Conservation (phyloP, 1,140 invertebrate genomes). For the Whitmania pigra region DNA sequence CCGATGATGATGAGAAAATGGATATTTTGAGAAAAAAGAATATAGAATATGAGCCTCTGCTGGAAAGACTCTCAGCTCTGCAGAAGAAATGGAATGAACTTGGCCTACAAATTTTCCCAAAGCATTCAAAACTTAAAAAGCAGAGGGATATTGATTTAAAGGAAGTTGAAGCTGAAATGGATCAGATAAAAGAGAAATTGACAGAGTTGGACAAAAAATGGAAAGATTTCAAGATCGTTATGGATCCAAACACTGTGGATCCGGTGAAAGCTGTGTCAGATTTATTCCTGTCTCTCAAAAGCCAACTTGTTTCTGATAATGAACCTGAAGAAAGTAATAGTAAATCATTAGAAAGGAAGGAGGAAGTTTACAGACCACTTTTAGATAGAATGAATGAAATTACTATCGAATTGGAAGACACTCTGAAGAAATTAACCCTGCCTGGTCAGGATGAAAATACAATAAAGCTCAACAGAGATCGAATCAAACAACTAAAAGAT, state of each 20-base stretch:
- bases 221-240: neutral
- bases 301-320: too few relatives aligned
- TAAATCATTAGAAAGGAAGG: neutral
- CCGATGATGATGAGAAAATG: neutral
- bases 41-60: constrained; percentile 2
- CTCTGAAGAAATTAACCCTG: neutral
- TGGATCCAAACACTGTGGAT: neutral
- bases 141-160: neutral
- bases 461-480: neutral
- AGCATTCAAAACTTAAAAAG: constrained; percentile 2
- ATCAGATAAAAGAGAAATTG: neutral
- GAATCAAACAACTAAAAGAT: neutral
- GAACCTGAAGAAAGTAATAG: neutral
- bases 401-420: neutral
- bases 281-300: neutral
- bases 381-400: constrained; percentile 5
- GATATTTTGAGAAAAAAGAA: neutral
- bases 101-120: neutral
- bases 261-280: constrained; percentile 3
- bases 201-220: neutral
- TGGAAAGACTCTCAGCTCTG: neutral
- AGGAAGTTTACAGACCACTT: neutral
- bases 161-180: neutral
- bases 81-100: neutral
- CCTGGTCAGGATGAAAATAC: neutral